Evolutionary conservation across 2,797 vertebrate species (phyloP), one percentile per base, ranked within the genome.

Genomic region (Odontamblyopus rebecca): DNA sequence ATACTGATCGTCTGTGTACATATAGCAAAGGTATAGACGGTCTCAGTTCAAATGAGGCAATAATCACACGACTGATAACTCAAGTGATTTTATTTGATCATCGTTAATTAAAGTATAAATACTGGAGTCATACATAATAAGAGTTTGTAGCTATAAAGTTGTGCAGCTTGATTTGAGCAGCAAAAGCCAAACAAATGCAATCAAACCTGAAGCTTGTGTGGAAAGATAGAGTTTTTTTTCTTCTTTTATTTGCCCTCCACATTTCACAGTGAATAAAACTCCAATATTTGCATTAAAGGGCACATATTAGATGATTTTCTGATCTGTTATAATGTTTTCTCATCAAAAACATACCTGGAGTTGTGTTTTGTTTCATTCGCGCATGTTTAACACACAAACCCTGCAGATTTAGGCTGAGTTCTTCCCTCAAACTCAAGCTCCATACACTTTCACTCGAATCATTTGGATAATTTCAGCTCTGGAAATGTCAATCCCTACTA

Each of bases 81-180:
- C 44, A 70, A 82, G 68, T 77, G 65, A 81, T 75, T 90, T 92
- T 91, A 91, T 91, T 92, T 68, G 56, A 76, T 80, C 86, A 82
- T 38, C 8, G 35, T 15, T 82, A 79, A 82, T 85, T 74, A 72
- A 87, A 77, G 86, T 89, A 87, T 83, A 90, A 89, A 92, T 71
- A 89, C 77, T 84, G 1, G 41, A 70, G 82, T 78, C 69, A 67
- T 83, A 87, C 88, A 89, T 29, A 16, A 50, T 66, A 80, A 83
- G 82, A 75, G 71, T 86, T 61, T 68, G 69, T 41, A 82, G 84
- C 80, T 73, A 75, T 78, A 69, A 67, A 81, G 81, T 82, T 83
- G 86, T 85, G 82, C 79, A 67, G 68, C 69, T 80, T 78, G 70
- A 74, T 79, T 67, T 79, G 75, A 68, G 73, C 56, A 86, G 81